Conservation (phyloP, 37 sponge, comb jelly and placozoan species). For the Lycopodina hypogea region DNA sequence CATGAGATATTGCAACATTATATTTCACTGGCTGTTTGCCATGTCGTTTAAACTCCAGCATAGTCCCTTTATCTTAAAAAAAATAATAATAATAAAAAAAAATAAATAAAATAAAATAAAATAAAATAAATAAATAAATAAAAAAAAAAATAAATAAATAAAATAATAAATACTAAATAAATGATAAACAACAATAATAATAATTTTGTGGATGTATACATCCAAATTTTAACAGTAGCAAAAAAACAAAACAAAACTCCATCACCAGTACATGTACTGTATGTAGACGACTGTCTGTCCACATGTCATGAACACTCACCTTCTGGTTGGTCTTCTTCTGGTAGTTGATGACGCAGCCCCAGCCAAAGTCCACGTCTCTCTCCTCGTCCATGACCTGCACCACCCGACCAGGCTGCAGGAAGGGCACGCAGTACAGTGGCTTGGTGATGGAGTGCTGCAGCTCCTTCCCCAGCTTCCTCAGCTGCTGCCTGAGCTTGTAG, state of each 20-base stretch:
- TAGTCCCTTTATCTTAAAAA: too few relatives aligned
- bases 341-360: slow-evolving; percentile 95
- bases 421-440: slow-evolving; percentile 87
- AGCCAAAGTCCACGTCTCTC: slow-evolving; percentile 91
- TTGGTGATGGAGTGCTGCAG: slow-evolving; percentile 72
- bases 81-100: too few relatives aligned
- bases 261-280: not conserved
- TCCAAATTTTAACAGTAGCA: too few relatives aligned
- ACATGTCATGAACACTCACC: slow-evolving; percentile 25
- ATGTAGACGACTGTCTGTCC: not conserved
- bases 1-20: too few relatives aligned
- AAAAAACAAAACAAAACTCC: not conserved
- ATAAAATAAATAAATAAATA: not conserved
- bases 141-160: not conserved
- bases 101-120: too few relatives aligned
- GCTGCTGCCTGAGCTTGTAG: slow-evolving; percentile 85
- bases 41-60: too few relatives aligned
- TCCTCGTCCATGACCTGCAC: slow-evolving; percentile 53
- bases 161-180: too few relatives aligned
- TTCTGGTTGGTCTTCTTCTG: slow-evolving; percentile 88
- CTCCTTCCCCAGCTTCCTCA: slow-evolving; percentile 67
- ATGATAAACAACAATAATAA: too few relatives aligned
- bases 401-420: slow-evolving; percentile 93
- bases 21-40: too few relatives aligned
- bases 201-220: too few relatives aligned